phyloP scores from a whole-genome alignment of 2,888 invertebrate genomes.

The Ormyrus rosae region DNA sequence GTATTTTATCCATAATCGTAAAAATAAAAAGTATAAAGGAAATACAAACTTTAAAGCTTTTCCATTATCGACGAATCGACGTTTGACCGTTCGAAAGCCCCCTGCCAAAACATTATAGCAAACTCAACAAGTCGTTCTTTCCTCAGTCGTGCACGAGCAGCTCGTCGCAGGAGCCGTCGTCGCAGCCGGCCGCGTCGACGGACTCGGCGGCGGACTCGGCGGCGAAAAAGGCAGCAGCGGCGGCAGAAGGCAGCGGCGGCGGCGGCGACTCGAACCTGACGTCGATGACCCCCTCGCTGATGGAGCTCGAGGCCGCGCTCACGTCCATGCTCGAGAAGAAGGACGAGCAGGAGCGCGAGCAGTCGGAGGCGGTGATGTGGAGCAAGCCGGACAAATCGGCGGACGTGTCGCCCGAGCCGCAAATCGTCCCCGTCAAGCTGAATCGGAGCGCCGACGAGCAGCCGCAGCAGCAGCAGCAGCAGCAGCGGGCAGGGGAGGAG shows the following conservation, averaged over 20 bases:
- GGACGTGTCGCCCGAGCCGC: constrained; percentile 20
- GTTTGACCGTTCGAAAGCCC: too few relatives aligned
- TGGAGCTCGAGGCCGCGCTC: constrained; percentile 72
- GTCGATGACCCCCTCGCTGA: constrained; percentile 73
- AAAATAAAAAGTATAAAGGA: too few relatives aligned
- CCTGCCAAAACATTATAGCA: too few relatives aligned
- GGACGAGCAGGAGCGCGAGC: constrained; percentile 56
- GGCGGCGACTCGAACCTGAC: constrained; percentile 61
- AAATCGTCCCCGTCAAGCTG: constrained; percentile 22
- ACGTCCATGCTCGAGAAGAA: constrained; percentile 72
- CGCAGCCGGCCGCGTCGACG: too few relatives aligned
- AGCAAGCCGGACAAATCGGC: constrained; percentile 12
- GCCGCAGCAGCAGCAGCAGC: background rate
- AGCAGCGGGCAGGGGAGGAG: background rate
- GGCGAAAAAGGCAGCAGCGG: background rate
- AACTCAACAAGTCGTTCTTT: too few relatives aligned
- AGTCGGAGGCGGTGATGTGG: constrained; percentile 10
- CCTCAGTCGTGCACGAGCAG: too few relatives aligned
- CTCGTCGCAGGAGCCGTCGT: too few relatives aligned
- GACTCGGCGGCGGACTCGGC: background rate
- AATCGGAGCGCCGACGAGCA: constrained; percentile 1
- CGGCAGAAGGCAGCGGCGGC: constrained; percentile 49
- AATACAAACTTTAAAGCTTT: too few relatives aligned
- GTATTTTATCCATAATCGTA: too few relatives aligned
- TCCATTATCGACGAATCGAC: too few relatives aligned